Evolutionary conservation across 2,113 vertebrate genomes (phyloP).

Genomic region (Saguinus imperator): DNA sequence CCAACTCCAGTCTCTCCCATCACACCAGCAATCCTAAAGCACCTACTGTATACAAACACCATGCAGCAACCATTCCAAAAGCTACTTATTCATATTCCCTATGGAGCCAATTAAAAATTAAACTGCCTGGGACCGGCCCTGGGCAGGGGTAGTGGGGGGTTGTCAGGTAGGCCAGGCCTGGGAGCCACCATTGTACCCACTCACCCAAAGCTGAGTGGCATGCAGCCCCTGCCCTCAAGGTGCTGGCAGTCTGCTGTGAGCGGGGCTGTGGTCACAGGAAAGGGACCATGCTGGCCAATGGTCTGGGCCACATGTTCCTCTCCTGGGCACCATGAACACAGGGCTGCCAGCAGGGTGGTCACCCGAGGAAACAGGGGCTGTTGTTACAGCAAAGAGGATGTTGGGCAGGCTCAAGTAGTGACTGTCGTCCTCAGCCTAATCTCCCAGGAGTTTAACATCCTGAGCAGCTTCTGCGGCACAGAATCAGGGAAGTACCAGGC

Average conservation of each 20-base stretch:
- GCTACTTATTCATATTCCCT: not conserved
- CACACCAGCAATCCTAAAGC: not conserved
- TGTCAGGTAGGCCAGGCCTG: not conserved
- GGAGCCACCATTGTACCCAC: too few relatives aligned
- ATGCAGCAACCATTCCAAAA: not conserved
- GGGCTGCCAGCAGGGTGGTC: not conserved
- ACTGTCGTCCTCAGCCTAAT: not conserved
- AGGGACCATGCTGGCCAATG: not conserved
- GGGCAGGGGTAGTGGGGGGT: not conserved
- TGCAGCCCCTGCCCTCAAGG: not conserved
- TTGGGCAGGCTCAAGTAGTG: not conserved
- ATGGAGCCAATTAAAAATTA: not conserved
- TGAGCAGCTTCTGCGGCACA: not conserved
- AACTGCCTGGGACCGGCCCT: not conserved
- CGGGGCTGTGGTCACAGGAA: not conserved
- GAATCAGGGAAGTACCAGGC: not conserved
- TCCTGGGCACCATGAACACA: not conserved
- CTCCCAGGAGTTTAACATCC: not conserved
- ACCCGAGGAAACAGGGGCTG: not conserved
- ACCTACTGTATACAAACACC: not conserved
- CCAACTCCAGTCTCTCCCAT: not conserved
- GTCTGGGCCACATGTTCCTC: not conserved
- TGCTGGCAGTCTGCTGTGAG: not conserved
- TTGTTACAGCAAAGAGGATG: not conserved
- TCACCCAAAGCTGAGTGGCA: not conserved